phyloP scores from a whole-genome alignment of 1,140 invertebrate species.

The Drosophila insularis region DNA sequence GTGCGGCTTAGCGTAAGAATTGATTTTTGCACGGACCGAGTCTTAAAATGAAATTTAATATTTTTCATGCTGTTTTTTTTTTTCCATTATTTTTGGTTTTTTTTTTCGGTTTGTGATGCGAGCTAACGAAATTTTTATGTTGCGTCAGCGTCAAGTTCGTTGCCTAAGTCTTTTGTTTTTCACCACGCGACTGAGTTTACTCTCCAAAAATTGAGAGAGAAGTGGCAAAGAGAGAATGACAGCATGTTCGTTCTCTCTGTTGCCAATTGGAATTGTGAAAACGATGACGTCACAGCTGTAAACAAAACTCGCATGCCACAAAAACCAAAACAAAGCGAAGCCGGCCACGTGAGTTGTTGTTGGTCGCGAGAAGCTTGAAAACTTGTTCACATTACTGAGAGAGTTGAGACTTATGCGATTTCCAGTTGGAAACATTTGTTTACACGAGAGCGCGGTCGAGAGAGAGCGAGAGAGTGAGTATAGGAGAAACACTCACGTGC shows the following conservation, averaged over 20 bases:
- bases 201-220: background rate
- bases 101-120: background rate
- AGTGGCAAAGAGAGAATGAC: constrained; percentile 28
- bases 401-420: background rate
- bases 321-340: constrained; percentile 77
- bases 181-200: background rate
- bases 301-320: constrained; percentile 54
- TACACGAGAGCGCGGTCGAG: constrained; percentile 43
- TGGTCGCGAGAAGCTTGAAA: constrained; percentile 28
- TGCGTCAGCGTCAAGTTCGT: constrained; percentile 66
- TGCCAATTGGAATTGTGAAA: constrained; percentile 72
- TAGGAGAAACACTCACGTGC: constrained; percentile 35
- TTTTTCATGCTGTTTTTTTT: constrained; percentile 26
- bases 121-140: constrained; percentile 22
- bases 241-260: constrained; percentile 6
- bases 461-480: background rate
- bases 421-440: constrained; percentile 66
- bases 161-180: constrained; percentile 71
- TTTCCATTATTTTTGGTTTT: constrained; percentile 9
- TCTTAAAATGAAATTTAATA: constrained; percentile 71
- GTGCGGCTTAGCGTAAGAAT: constrained; percentile 68
- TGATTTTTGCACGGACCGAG: constrained; percentile 57
- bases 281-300: constrained; percentile 71
- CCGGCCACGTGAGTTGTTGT: constrained; percentile 67
- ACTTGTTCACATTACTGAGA: constrained; percentile 44